Percentiles rank a stretch among this genome's conserved stretches.
Evolutionary conservation across 2,113 vertebrate species (phyloP).

Genomic region (Colinus virginianus): DNA sequence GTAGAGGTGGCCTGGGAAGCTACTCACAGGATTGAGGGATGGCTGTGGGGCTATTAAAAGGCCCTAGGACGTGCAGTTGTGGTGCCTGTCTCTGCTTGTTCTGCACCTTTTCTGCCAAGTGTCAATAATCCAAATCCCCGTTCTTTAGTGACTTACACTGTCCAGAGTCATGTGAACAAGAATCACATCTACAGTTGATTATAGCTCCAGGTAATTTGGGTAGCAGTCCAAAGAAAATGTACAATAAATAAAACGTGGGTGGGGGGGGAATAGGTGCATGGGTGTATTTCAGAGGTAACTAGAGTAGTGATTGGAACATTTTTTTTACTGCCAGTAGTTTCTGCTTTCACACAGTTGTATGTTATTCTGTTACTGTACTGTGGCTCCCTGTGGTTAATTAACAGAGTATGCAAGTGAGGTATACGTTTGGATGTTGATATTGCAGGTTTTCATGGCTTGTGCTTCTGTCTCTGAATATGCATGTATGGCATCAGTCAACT

Average conservation of each 20-base stretch:
- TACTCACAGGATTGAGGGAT: neutral
- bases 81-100: neutral
- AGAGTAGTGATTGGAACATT: neutral
- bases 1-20: neutral
- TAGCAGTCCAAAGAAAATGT: neutral
- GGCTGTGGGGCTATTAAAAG: neutral
- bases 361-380: neutral
- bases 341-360: neutral
- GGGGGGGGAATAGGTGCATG: neutral
- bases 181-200: neutral
- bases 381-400: neutral
- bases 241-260: neutral
- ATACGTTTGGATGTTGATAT: accelerated
- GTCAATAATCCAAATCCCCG: neutral
- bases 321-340: neutral
- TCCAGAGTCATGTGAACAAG: neutral
- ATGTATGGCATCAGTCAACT: neutral
- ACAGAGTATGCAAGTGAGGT: neutral
- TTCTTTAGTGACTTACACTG: neutral
- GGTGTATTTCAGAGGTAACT: neutral
- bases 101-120: neutral
- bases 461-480: neutral
- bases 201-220: neutral
- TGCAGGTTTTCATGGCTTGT: neutral
- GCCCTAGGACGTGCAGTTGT: accelerated